Percentiles rank a stretch among this genome's conserved stretches.
These are phyloP conservation scores for Coronaproctus castanopsis DNA, from an alignment of 2,888 invertebrate genomes.

Conservation along the genomic window DNA sequence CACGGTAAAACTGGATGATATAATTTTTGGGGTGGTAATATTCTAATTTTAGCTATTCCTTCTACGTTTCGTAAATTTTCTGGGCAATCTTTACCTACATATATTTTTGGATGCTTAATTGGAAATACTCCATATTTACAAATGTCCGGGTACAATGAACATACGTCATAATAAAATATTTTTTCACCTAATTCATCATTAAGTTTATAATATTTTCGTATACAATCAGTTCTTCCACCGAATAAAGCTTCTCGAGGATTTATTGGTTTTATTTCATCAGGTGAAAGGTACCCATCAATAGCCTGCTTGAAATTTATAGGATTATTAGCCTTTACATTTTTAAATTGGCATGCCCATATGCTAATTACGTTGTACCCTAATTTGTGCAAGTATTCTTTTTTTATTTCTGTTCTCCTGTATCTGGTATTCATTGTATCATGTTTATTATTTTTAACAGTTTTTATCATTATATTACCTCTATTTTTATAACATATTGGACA, in stretches of 20 bases:
- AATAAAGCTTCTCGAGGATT: conserved; percentile 18
- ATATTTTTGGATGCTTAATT: conserved; percentile 17
- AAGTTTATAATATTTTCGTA: conserved; percentile 14
- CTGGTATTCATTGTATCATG: too few species aligned
- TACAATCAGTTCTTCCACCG: conserved; percentile 18
- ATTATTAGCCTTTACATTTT: too few species aligned
- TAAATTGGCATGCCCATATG: conserved; percentile 17
- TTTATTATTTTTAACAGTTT: too few species aligned
- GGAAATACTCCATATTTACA: conserved; percentile 18
- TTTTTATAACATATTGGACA: too few species aligned
- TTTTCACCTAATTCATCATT: conserved; percentile 15
- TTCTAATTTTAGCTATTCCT: conserved; percentile 19
- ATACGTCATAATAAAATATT: conserved; percentile 20
- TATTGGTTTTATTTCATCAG: conserved; percentile 13
- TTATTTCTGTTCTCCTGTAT: conserved; percentile 14
- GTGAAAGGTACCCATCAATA: too few species aligned
- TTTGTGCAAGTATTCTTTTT: conserved; percentile 9
- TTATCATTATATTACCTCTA: too few species aligned
- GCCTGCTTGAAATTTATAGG: too few species aligned
- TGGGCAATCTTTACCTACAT: conserved; percentile 16
- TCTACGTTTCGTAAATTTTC: conserved; percentile 18
- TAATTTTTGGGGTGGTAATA: conserved; percentile 16
- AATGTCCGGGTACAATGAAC: too few species aligned
- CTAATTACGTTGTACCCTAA: conserved; percentile 13
- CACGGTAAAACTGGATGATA: conserved; percentile 16